phyloP scores from a whole-genome alignment of 2,113 vertebrate species.

The Raja brachyura region DNA sequence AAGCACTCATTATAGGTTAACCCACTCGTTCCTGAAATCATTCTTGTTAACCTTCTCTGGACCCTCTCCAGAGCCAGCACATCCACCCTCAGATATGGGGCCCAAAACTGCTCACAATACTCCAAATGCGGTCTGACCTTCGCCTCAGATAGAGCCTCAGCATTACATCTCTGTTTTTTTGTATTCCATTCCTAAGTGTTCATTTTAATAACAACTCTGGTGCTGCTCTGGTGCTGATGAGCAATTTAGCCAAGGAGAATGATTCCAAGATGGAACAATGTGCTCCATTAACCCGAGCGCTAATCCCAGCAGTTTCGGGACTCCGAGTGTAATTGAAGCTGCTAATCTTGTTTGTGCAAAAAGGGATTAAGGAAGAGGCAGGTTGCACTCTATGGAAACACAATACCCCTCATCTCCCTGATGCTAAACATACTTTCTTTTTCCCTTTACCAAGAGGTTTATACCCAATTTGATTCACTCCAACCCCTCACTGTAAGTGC shows the following conservation, averaged over 20 bases:
- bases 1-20: too few species aligned
- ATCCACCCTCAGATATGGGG: too few species aligned
- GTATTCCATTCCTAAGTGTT: background rate
- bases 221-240: background rate
- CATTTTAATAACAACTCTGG: background rate
- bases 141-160: too few species aligned
- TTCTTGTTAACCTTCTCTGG: too few species aligned
- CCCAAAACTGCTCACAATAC: too few species aligned
- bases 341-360: conserved; percentile 34
- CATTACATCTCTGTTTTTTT: too few species aligned
- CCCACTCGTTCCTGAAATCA: too few species aligned
- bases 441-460: background rate
- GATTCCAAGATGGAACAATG: background rate
- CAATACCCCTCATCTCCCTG: background rate
- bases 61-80: too few species aligned
- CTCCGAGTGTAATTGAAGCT: conserved; percentile 4
- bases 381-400: conserved; percentile 4
- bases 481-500: background rate
- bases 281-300: background rate
- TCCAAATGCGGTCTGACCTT: too few species aligned
- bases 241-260: background rate
- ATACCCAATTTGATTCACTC: background rate
- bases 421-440: conserved; percentile 3
- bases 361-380: conserved; percentile 18
- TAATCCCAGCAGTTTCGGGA: background rate